Conservation (phyloP, 1,140 invertebrate species). For the Drosophila miranda region DNA sequence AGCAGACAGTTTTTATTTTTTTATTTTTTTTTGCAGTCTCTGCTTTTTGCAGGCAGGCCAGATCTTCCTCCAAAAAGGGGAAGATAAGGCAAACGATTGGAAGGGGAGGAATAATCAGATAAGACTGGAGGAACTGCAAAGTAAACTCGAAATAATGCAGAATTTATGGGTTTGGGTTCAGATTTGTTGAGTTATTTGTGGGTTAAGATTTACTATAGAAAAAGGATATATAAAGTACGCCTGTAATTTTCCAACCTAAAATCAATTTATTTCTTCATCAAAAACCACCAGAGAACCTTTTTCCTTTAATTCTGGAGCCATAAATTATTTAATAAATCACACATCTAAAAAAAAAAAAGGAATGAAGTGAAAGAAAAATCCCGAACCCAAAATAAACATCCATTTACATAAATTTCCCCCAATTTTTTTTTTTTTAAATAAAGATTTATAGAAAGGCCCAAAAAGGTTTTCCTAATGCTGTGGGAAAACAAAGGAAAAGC, state of each 20-base stretch:
- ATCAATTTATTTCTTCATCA: too few species aligned
- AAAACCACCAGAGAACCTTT: neutral
- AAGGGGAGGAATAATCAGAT: conserved; percentile 19
- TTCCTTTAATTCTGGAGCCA: neutral
- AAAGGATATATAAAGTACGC: too few species aligned
- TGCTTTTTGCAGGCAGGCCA: conserved; percentile 3
- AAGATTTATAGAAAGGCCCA: conserved; percentile 14
- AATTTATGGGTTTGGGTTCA: conserved; percentile 11
- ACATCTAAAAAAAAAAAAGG: neutral
- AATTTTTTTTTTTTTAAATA: conserved; percentile 2
- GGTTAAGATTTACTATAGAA: neutral
- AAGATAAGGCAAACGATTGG: conserved; percentile 13
- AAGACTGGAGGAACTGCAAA: conserved; percentile 4
- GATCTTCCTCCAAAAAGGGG: conserved; percentile 7
- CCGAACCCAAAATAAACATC: neutral
- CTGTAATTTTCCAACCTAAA: too few species aligned
- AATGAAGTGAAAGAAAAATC: neutral
- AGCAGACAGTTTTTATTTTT: neutral
- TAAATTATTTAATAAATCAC: conserved; percentile 23
- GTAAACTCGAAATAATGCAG: conserved; percentile 6
- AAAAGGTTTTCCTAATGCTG: conserved; percentile 13
- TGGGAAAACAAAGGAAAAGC: too few species aligned
- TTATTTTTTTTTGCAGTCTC: neutral
- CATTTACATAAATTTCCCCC: conserved; percentile 5
- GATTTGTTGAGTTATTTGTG: conserved; percentile 2